Conservation (phyloP, 2,888 invertebrate species). For the Pardosa pseudoannulata region DNA sequence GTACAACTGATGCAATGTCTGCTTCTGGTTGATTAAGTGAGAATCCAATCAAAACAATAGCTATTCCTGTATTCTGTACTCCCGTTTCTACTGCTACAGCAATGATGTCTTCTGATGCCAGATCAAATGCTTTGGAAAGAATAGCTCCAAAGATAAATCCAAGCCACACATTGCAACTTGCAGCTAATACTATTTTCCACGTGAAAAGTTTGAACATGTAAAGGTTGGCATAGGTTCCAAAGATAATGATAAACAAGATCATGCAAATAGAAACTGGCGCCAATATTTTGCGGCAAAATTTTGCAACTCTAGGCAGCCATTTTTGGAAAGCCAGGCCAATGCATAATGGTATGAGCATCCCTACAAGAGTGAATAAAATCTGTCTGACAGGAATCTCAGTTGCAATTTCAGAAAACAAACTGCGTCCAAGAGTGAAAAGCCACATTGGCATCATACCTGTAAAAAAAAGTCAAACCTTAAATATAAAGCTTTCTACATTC, state of each 20-base stretch:
- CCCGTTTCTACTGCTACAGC: slow-evolving; percentile 94
- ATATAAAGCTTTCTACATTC: too few species aligned
- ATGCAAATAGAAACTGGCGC: slow-evolving; percentile 89
- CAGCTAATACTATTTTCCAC: slow-evolving; percentile 89
- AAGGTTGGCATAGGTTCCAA: slow-evolving; percentile 90
- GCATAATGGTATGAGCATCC: slow-evolving; percentile 86
- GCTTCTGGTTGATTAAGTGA: slow-evolving; percentile 89
- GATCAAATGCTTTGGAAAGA: slow-evolving; percentile 82
- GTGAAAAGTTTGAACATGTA: slow-evolving; percentile 92
- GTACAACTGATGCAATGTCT: slow-evolving; percentile 83
- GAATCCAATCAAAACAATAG: slow-evolving; percentile 90
- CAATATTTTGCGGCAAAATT: slow-evolving; percentile 85
- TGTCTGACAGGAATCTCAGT: slow-evolving; percentile 85
- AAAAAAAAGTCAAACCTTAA: too few species aligned
- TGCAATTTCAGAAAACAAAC: slow-evolving; percentile 65
- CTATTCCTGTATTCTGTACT: slow-evolving; percentile 94
- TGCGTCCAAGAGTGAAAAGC: slow-evolving; percentile 89
- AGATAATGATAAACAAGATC: slow-evolving; percentile 88
- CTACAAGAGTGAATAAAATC: slow-evolving; percentile 85
- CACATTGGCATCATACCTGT: slow-evolving; percentile 91
- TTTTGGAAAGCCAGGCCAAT: slow-evolving; percentile 76
- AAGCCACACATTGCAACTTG: slow-evolving; percentile 88
- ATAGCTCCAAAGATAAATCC: slow-evolving; percentile 86
- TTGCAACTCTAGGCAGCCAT: slow-evolving; percentile 75
- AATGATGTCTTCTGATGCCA: slow-evolving; percentile 83